These are phyloP conservation scores for Marronus borbonicus DNA, from an alignment of 2,888 invertebrate species.

Conservation along the genomic window DNA sequence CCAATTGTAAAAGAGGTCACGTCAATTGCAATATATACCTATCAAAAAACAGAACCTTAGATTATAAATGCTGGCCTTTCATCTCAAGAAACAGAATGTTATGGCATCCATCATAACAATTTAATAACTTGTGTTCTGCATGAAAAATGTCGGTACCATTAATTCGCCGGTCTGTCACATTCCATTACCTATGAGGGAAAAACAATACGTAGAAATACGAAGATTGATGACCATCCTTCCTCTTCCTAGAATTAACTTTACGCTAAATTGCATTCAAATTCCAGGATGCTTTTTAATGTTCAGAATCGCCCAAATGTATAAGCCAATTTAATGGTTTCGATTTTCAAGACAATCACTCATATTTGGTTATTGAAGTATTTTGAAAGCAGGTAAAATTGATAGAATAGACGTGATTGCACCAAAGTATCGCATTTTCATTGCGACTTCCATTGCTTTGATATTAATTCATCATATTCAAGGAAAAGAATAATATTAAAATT, in stretches of 20 bases:
- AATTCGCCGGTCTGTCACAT: not conserved
- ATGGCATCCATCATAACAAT: constrained; percentile 6
- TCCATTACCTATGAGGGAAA: constrained; percentile 5
- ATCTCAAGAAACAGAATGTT: constrained; percentile 2
- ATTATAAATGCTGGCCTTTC: not conserved
- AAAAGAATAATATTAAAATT: no score
- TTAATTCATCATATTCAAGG: no score
- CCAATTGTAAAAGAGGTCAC: not conserved
- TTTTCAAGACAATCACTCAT: no score
- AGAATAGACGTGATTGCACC: no score
- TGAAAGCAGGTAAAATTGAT: no score
- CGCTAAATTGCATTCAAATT: not conserved
- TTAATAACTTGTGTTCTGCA: constrained; percentile 11
- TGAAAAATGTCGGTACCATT: constrained; percentile 21
- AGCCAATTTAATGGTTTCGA: not conserved
- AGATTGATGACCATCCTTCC: not conserved
- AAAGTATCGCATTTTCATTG: no score
- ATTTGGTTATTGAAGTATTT: no score
- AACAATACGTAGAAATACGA: not conserved
- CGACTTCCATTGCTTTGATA: no score
- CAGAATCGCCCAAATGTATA: not conserved
- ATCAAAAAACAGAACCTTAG: not conserved
- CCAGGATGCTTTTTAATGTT: not conserved
- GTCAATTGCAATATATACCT: not conserved
- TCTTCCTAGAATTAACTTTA: not conserved